A percentile compares a stretch with the other conserved stretches of the same genome.
Conservation (phyloP, 2,888 invertebrate genomes). For the Xestia xanthographa region DNA sequence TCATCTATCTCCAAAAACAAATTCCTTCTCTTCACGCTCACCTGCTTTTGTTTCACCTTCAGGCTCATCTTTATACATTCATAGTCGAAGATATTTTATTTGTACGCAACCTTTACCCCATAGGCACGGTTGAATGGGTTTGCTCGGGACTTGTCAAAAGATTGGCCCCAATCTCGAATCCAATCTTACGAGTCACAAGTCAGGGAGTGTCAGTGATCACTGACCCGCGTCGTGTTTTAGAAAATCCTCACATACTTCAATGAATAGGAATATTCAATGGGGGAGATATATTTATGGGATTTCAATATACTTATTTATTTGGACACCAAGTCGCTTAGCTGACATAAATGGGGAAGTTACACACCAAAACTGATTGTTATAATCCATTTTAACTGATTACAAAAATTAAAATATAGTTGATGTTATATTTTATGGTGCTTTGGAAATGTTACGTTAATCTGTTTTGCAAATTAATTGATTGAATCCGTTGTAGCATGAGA, state of each 20-base stretch:
- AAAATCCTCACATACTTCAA: slow-evolving; percentile 48
- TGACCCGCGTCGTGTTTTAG: slow-evolving; percentile 64
- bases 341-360: not conserved
- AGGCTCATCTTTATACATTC: slow-evolving; percentile 54
- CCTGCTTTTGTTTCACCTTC: slow-evolving; percentile 27
- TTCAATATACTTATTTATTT: slow-evolving; percentile 1
- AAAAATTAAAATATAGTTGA: too few species aligned
- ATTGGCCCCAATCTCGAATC: slow-evolving; percentile 63
- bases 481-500: too few species aligned
- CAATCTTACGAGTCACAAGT: slow-evolving; percentile 68
- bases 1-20: slow-evolving; percentile 4
- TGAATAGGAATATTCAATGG: slow-evolving; percentile 45
- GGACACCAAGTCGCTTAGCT: not conserved
- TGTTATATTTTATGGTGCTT: too few species aligned
- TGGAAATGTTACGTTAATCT: too few species aligned
- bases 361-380: not conserved
- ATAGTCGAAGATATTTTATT: slow-evolving; percentile 58
- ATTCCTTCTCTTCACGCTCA: slow-evolving; percentile 5
- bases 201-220: slow-evolving; percentile 54
- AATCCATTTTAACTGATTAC: too few species aligned
- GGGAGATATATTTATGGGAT: slow-evolving; percentile 3
- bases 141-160: slow-evolving; percentile 64
- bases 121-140: slow-evolving; percentile 54
- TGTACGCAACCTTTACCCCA: slow-evolving; percentile 61
- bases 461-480: not conserved